Evolutionary conservation across 1,140 invertebrate genomes (phyloP).

Genomic region (Tetramorium parvispinum): DNA sequence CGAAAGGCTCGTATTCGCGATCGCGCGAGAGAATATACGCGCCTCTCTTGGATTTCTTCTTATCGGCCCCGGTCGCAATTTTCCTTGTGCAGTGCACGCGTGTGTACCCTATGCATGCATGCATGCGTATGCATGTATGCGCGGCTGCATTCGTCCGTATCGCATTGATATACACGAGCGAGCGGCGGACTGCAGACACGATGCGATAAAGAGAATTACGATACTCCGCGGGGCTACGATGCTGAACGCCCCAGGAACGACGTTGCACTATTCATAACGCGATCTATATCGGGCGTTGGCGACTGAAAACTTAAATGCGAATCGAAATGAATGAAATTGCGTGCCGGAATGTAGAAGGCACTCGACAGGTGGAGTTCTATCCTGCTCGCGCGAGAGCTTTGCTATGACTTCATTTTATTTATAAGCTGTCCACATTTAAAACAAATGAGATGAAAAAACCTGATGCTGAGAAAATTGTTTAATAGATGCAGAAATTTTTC

Average conservation of each 20-base stretch:
- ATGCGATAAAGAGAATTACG: constrained; percentile 61
- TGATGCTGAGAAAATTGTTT: background rate
- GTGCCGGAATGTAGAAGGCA: constrained; percentile 46
- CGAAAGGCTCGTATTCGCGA: background rate
- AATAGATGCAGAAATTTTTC: background rate
- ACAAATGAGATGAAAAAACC: constrained; percentile 3
- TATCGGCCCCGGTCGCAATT: constrained; percentile 42
- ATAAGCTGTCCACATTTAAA: background rate
- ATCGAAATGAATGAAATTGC: constrained; percentile 50
- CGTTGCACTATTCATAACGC: constrained; percentile 54
- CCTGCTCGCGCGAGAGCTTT: background rate
- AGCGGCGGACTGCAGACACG: constrained; percentile 44
- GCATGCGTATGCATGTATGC: constrained; percentile 4
- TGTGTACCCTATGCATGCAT: constrained; percentile 10
- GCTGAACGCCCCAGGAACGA: constrained; percentile 28
- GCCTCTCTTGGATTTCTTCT: constrained; percentile 50
- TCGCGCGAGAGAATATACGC: constrained; percentile 27
- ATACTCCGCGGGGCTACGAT: constrained; percentile 49
- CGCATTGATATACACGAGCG: constrained; percentile 57
- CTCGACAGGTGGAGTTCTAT: constrained; percentile 34
- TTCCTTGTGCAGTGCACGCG: constrained; percentile 19
- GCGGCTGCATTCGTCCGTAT: constrained; percentile 22
- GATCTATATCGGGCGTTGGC: constrained; percentile 44
- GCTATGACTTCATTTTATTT: constrained; percentile 23
- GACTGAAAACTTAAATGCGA: constrained; percentile 44